These are phyloP conservation scores for Ochropleura plecta DNA, from an alignment of 2,888 invertebrate species.

Conservation along the genomic window DNA sequence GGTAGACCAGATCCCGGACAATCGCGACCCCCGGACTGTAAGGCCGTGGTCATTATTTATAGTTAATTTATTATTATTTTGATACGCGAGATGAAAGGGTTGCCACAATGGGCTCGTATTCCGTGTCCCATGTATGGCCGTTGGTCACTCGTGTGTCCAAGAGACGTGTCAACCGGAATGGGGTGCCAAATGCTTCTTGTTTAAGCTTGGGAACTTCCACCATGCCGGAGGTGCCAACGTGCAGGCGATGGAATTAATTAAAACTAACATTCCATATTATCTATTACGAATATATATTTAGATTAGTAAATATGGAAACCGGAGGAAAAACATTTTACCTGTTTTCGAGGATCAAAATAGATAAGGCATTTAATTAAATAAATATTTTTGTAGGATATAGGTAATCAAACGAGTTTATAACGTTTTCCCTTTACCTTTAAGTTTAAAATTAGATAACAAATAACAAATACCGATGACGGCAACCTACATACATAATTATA, in stretches of 20 bases:
- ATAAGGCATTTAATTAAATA: constrained; percentile 31
- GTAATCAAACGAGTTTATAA: constrained; percentile 12
- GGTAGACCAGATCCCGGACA: constrained; percentile 82
- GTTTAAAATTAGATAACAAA: constrained; percentile 32
- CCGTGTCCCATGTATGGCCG: constrained; percentile 82
- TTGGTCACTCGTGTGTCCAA: constrained; percentile 79
- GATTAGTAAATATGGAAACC: constrained; percentile 15
- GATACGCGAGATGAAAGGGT: constrained; percentile 89
- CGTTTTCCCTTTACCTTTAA: constrained; percentile 37
- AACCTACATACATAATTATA: not conserved
- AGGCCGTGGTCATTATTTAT: constrained; percentile 84
- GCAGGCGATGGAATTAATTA: constrained; percentile 42
- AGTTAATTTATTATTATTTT: constrained; percentile 90
- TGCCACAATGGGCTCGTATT: constrained; percentile 80
- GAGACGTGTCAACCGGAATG: constrained; percentile 69
- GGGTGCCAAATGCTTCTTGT: constrained; percentile 74
- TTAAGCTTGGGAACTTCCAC: constrained; percentile 74
- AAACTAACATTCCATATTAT: constrained; percentile 16
- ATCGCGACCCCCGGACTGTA: constrained; percentile 66
- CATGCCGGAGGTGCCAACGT: constrained; percentile 38
- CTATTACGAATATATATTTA: constrained; percentile 9
- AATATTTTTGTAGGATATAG: constrained; percentile 20
- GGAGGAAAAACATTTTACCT: constrained; percentile 45
- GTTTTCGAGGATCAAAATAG: constrained; percentile 50
- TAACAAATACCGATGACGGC: constrained; percentile 3